These are phyloP conservation scores for Aplocera efformata DNA, from an alignment of 2,888 invertebrate genomes.

Conservation along the genomic window DNA sequence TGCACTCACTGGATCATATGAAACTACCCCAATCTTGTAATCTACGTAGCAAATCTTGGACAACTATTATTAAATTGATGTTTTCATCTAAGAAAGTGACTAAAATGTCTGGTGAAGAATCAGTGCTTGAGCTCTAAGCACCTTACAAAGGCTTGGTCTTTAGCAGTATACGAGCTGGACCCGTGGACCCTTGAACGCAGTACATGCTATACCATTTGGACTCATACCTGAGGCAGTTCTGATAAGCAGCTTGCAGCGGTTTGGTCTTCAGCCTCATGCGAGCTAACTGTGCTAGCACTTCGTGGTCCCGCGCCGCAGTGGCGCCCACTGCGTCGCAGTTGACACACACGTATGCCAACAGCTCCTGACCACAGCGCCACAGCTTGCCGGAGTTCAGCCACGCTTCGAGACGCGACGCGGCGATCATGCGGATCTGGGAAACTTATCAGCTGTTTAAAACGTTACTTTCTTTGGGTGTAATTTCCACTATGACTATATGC, in stretches of 20 bases:
- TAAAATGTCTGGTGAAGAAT: too few species aligned
- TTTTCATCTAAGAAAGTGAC: too few species aligned
- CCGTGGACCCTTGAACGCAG: too few species aligned
- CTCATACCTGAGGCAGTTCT: slow-evolving; percentile 86
- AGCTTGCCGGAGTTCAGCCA: slow-evolving; percentile 98
- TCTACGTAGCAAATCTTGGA: too few species aligned
- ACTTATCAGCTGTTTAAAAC: too few species aligned
- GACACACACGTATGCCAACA: slow-evolving; percentile 93
- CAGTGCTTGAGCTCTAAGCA: too few species aligned
- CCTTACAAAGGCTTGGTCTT: slow-evolving; percentile 94
- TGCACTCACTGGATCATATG: too few species aligned
- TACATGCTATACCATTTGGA: background rate
- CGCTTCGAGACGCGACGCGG: slow-evolving; percentile 90
- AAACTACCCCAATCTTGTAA: too few species aligned
- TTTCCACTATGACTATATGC: background rate
- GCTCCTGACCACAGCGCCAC: slow-evolving; percentile 94
- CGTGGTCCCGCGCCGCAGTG: slow-evolving; percentile 83
- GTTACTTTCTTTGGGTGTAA: too few species aligned
- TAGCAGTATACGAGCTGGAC: slow-evolving; percentile 93
- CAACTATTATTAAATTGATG: too few species aligned
- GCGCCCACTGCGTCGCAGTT: slow-evolving; percentile 87
- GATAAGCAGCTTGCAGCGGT: slow-evolving; percentile 92
- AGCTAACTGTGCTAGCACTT: slow-evolving; percentile 90
- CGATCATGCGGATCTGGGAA: slow-evolving; percentile 84
- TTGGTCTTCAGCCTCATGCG: slow-evolving; percentile 97